Evolutionary conservation across 2,113 vertebrate genomes (phyloP).

Genomic region (Uropsilus gracilis): DNA sequence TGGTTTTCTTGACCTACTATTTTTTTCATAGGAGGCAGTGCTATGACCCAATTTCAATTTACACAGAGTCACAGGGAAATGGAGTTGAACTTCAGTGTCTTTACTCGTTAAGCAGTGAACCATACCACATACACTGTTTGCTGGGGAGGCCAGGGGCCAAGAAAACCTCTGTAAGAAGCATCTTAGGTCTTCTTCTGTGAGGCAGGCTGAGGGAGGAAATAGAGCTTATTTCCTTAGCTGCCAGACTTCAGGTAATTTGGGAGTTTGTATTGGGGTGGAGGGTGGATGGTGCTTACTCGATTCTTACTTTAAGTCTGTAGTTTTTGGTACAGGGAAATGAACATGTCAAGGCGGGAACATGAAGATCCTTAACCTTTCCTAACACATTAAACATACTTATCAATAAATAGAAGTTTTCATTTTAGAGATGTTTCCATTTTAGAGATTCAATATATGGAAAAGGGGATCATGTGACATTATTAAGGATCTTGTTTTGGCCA

Average conservation of each 20-base stretch:
- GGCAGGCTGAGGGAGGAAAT: neutral
- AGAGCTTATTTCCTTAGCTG: neutral
- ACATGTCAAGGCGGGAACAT: neutral
- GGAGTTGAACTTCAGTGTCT: neutral
- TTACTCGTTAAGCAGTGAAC: slow-evolving; percentile 58
- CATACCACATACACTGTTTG: neutral
- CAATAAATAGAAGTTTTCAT: neutral
- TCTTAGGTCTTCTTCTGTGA: neutral
- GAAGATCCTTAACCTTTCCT: neutral
- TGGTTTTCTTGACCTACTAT: slow-evolving; percentile 62
- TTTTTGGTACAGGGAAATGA: neutral
- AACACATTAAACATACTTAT: neutral
- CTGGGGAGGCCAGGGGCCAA: neutral
- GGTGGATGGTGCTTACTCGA: neutral
- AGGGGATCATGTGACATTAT: neutral
- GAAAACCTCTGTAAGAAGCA: neutral
- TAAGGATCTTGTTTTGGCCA: slow-evolving; percentile 31
- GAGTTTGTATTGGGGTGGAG: neutral
- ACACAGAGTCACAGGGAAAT: slow-evolving; percentile 59
- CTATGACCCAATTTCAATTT: slow-evolving; percentile 64
- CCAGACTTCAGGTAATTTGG: neutral
- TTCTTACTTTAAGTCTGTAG: neutral
- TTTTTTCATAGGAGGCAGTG: slow-evolving; percentile 24
- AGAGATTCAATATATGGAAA: neutral
- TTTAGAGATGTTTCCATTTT: neutral